These are phyloP conservation scores for Mus caroli DNA, from an alignment of 2,797 vertebrate species.

Conservation along the genomic window DNA sequence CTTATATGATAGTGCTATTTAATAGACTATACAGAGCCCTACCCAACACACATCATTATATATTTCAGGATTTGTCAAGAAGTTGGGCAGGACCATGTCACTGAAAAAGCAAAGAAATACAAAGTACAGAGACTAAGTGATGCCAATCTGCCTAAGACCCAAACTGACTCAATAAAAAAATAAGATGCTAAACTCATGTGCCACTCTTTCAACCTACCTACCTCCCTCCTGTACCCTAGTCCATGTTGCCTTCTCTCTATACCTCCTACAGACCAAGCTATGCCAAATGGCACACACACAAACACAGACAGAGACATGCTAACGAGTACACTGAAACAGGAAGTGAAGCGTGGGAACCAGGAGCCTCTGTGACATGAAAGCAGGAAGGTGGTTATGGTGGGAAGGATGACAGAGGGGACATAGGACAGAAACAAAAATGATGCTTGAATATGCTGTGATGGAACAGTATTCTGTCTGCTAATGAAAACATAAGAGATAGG, in stretches of 20 bases:
- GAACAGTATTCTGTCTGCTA: neutral
- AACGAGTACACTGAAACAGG: fast-evolving
- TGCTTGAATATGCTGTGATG: neutral
- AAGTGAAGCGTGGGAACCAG: neutral
- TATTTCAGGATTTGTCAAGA: neutral
- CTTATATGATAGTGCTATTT: neutral
- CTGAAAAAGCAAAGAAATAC: neutral
- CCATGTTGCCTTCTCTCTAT: fast-evolving
- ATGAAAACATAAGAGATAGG: neutral
- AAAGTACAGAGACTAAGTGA: neutral
- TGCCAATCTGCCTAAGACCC: neutral
- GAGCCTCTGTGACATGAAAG: neutral
- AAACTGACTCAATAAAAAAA: neutral
- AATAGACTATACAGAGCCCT: neutral
- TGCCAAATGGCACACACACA: fast-evolving
- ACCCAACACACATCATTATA: neutral
- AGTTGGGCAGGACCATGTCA: neutral
- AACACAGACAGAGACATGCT: neutral
- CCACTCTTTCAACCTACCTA: neutral
- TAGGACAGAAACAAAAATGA: neutral
- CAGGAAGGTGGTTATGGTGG: neutral
- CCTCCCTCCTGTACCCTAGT: too few relatives aligned
- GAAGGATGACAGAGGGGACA: neutral
- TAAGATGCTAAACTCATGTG: neutral
- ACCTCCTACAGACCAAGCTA: neutral